phyloP scores from a whole-genome alignment of 2,113 vertebrate species.

The Antechinus stuartii region DNA sequence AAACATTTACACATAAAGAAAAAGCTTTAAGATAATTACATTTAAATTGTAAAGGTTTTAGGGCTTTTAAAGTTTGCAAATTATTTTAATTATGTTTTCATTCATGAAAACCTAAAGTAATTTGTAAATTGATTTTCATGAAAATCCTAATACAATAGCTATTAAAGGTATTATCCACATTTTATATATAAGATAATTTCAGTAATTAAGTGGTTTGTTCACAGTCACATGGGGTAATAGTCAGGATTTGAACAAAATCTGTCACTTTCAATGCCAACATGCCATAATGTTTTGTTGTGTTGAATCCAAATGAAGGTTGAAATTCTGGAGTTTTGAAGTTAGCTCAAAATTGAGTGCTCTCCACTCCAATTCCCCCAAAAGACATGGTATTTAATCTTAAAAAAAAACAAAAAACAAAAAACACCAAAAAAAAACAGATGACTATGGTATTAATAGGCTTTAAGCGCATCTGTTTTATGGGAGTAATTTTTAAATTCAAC shows the following conservation, averaged over 20 bases:
- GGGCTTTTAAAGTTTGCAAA: not conserved
- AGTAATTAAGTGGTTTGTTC: not conserved
- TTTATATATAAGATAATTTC: not conserved
- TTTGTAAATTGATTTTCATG: not conserved
- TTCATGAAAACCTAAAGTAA: not conserved
- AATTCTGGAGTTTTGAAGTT: not conserved
- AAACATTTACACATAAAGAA: not conserved
- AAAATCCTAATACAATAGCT: not conserved
- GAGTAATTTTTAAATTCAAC: conserved; percentile 41
- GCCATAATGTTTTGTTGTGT: not conserved
- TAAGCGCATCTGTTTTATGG: conserved; percentile 12
- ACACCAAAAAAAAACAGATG: not conserved
- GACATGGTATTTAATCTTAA: not conserved
- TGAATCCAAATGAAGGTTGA: not conserved
- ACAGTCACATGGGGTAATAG: not conserved
- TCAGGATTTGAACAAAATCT: not conserved
- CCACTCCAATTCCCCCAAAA: not conserved
- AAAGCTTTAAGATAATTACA: not conserved
- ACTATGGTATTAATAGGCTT: not conserved
- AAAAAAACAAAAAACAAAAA: not conserved
- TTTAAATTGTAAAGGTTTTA: not conserved
- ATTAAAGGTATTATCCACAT: not conserved
- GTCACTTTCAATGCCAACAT: not conserved
- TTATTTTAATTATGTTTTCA: not conserved
- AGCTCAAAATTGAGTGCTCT: no score